Conservation (phyloP, 2,113 vertebrate species). For the Muscicapa adusta region DNA sequence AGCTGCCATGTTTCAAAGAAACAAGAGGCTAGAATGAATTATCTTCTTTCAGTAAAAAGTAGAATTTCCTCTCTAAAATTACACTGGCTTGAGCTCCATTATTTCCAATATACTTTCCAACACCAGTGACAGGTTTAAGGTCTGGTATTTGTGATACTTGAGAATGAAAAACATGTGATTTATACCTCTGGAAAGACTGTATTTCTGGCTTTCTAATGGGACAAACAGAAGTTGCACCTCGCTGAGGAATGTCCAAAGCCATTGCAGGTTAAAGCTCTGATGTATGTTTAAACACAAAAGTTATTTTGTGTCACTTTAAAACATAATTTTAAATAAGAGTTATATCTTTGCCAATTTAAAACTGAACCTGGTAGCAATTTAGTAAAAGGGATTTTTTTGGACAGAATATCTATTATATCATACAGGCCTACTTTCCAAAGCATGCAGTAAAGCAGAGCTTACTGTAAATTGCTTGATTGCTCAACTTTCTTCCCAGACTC, state of each 20-base stretch:
- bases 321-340: background rate
- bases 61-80: constrained; percentile 29
- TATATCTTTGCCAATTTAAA: background rate
- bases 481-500: constrained; percentile 1
- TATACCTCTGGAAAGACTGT: background rate
- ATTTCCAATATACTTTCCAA: background rate
- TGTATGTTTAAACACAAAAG: background rate
- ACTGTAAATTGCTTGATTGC: background rate
- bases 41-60: background rate
- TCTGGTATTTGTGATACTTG: constrained; percentile 1
- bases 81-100: background rate
- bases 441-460: background rate
- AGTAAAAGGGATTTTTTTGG: background rate
- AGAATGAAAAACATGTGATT: background rate
- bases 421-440: background rate
- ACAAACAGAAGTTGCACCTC: constrained; percentile 4
- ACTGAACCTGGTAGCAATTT: constrained; percentile 3
- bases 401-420: background rate
- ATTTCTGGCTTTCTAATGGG: constrained; percentile 5
- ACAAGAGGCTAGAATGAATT: background rate
- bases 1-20: constrained; percentile 9
- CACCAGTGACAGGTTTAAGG: background rate
- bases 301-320: background rate
- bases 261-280: background rate
- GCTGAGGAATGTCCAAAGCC: background rate